These are phyloP conservation scores for Glossosoma conforme DNA, from an alignment of 1,140 invertebrate genomes.

Conservation along the genomic window DNA sequence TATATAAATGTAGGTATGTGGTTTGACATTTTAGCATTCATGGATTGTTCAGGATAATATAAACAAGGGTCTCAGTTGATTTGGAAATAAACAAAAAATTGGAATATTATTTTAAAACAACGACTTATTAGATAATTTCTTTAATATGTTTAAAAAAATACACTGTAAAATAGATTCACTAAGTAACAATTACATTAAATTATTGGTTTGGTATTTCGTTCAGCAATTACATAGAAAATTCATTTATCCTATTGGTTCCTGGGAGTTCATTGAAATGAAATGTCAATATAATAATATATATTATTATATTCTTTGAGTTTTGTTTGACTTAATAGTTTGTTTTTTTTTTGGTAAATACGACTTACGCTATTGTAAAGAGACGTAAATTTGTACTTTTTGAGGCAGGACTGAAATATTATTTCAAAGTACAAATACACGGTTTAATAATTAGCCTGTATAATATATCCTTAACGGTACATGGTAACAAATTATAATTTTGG, in stretches of 20 bases:
- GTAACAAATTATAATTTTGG: slow-evolving; percentile 23
- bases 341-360: slow-evolving; percentile 15
- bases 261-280: slow-evolving; percentile 3
- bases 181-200: slow-evolving; percentile 30
- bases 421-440: slow-evolving; percentile 14
- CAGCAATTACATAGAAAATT: slow-evolving; percentile 25
- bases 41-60: no score
- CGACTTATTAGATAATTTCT: slow-evolving; percentile 23
- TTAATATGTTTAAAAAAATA: slow-evolving; percentile 34
- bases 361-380: slow-evolving; percentile 11
- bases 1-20: no score
- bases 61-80: no score
- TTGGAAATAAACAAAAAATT: slow-evolving; percentile 4
- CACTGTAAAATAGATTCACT: slow-evolving; percentile 33
- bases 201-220: slow-evolving; percentile 21
- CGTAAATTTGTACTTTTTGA: slow-evolving; percentile 26
- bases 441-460: slow-evolving; percentile 9
- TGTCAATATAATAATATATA: background rate
- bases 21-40: no score
- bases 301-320: background rate
- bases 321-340: background rate
- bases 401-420: slow-evolving; percentile 19
- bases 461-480: slow-evolving; percentile 20
- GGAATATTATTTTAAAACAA: slow-evolving; percentile 10
- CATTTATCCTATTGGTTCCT: slow-evolving; percentile 30